Evolutionary conservation across 2,888 invertebrate species (phyloP).

Genomic region (Folsomia manolachei): DNA sequence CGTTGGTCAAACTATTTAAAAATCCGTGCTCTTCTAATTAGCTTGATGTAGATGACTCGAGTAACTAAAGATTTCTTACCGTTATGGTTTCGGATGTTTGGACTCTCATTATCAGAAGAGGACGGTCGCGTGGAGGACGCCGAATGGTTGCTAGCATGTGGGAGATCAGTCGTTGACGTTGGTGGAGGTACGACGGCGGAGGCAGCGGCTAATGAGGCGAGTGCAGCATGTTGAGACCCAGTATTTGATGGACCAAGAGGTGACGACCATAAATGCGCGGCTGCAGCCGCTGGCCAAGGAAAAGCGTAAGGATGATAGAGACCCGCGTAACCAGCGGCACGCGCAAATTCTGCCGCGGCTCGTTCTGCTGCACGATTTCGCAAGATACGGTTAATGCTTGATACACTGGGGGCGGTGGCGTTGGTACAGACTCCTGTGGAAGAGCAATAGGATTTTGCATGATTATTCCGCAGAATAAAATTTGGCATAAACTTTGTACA

Average conservation of each 20-base stretch:
- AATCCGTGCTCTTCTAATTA: too few relatives aligned
- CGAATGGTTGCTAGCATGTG: conserved; percentile 50
- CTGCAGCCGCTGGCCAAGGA: conserved; percentile 54
- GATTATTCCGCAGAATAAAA: too few relatives aligned
- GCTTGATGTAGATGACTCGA: too few relatives aligned
- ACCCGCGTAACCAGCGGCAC: conserved; percentile 84
- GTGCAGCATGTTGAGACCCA: conserved; percentile 46
- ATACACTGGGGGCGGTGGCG: conserved; percentile 92
- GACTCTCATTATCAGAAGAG: conserved; percentile 47
- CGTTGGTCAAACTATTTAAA: too few relatives aligned
- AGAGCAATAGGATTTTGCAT: too few relatives aligned
- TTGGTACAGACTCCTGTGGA: conserved; percentile 86
- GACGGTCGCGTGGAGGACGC: conserved; percentile 50
- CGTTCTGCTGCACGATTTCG: conserved; percentile 93
- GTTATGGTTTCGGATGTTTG: conserved; percentile 45
- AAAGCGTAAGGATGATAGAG: conserved; percentile 71
- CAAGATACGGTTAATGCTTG: conserved; percentile 93
- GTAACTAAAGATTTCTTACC: too few relatives aligned
- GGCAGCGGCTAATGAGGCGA: conserved; percentile 39
- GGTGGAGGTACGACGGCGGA: conserved; percentile 42
- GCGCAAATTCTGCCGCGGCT: conserved; percentile 91
- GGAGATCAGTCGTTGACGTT: conserved; percentile 56
- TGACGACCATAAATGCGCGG: conserved; percentile 60
- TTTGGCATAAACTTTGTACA: too few relatives aligned
- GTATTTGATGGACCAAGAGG: conserved; percentile 55